phyloP scores from a whole-genome alignment of 2,888 invertebrate species.

The Polydrusus pterygomalis region DNA sequence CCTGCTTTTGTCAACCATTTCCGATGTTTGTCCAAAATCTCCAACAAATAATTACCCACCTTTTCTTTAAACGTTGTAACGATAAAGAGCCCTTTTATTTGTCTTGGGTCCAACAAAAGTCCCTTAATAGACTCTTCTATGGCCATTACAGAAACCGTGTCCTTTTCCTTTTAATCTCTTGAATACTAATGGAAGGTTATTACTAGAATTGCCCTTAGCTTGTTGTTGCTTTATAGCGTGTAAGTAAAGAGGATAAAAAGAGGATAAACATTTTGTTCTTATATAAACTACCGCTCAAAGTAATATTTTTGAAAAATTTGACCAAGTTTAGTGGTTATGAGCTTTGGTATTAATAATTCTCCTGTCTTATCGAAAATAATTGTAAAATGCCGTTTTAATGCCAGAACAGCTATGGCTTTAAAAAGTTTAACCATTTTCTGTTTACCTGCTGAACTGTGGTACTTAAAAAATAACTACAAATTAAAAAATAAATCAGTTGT shows the following conservation, averaged over 20 bases:
- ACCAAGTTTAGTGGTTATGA: too few relatives aligned
- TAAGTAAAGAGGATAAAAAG: neutral
- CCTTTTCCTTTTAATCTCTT: constrained; percentile 26
- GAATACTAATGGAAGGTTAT: constrained; percentile 26
- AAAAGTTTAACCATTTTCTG: too few relatives aligned
- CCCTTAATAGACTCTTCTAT: constrained; percentile 35
- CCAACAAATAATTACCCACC: constrained; percentile 19
- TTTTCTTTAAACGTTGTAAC: constrained; percentile 25
- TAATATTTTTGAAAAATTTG: too few relatives aligned
- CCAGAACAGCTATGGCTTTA: too few relatives aligned
- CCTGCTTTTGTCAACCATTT: neutral
- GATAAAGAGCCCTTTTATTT: constrained; percentile 34
- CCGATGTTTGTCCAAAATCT: neutral
- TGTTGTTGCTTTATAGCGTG: neutral
- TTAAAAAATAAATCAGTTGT: too few relatives aligned
- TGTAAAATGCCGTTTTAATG: too few relatives aligned
- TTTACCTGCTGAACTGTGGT: too few relatives aligned
- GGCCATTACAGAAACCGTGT: constrained; percentile 30
- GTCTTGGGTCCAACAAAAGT: constrained; percentile 39
- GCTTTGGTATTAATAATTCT: too few relatives aligned
- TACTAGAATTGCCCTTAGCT: neutral
- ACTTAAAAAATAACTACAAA: too few relatives aligned
- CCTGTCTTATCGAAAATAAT: too few relatives aligned
- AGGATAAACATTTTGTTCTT: too few relatives aligned
- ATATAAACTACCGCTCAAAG: too few relatives aligned